Conservation (phyloP, 2,113 vertebrate genomes). For the Panurus biarmicus region DNA sequence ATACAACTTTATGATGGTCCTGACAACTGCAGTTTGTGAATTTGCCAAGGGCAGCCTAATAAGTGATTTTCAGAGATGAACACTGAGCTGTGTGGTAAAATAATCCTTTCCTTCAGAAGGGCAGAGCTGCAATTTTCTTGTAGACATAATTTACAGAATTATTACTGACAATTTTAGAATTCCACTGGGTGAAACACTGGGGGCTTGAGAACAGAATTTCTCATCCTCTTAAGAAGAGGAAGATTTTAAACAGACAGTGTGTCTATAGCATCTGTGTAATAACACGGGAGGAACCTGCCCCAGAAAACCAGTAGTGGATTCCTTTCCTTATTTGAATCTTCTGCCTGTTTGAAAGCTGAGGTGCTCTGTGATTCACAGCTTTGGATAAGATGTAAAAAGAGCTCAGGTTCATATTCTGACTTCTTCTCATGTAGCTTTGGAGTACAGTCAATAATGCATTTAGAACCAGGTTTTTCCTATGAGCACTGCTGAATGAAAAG, state of each 20-base stretch:
- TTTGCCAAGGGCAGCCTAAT: slow-evolving; percentile 71
- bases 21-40: slow-evolving; percentile 67
- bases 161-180: slow-evolving; percentile 54
- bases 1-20: slow-evolving; percentile 78
- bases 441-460: not conserved
- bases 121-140: slow-evolving; percentile 75
- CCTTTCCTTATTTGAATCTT: not conserved
- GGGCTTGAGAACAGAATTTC: slow-evolving; percentile 2
- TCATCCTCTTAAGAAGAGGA: slow-evolving; percentile 35
- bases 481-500: not conserved
- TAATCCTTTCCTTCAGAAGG: slow-evolving; percentile 64
- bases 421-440: not conserved
- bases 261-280: not conserved
- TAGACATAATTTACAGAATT: slow-evolving; percentile 76
- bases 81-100: slow-evolving; percentile 61
- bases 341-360: not conserved
- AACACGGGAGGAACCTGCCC: not conserved
- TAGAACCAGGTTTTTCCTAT: not conserved
- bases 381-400: not conserved
- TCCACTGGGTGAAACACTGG: slow-evolving; percentile 2
- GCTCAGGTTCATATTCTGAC: not conserved
- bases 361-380: not conserved
- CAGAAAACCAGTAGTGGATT: not conserved
- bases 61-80: slow-evolving; percentile 63
- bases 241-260: not conserved